Base-by-base conservation (phyloP, 2,797 vertebrate genomes). In the Coreius guichenoti region DNA sequence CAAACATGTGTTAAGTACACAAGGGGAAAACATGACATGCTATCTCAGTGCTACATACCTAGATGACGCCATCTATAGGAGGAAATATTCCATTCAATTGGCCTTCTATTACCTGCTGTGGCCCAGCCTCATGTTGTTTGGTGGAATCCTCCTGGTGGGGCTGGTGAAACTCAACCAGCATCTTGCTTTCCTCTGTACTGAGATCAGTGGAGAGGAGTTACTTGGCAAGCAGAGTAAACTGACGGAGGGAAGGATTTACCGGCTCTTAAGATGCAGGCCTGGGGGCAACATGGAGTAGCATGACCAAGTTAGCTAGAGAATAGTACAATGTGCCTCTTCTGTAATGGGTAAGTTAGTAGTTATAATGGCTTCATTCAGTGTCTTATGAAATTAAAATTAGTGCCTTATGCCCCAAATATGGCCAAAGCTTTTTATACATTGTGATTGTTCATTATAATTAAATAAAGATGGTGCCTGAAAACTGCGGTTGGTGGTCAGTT, bases 101-200 rank as follows among this genome's bases (percentile, higher is more conserved):
- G 87, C 93, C 23, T 90, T 96, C 89, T 90, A 93, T 21, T 95
- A 94, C 11, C 86, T 97, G 88, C 90, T 95, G 79, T 97, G 97
- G 96, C 95, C 96, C 21, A 91, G 92, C 8, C 87, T 97, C 88
- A 95, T 96, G 92, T 92, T 98, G 86, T 86, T 89, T 0, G 96
- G 94, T 0, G 96, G 96, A 0, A 93, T 87, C 23, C 89, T 96
- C 90, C 93, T 97, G 85, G 93, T 96, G 85, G 95, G 93, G 17
- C 93, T 97, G 51, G 96, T 97, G 75, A 96, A 95, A 90, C 86
- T 96, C 83, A 97, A 94, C 0, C 96, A 97, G 91, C 86, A 89
- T 83, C 90, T 97, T 47, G 94, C 94, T 23, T 89, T 89, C 4
- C 78, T 95, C 83, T 95, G 94, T 89, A 89, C 90, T 0, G 89